Conservation (phyloP, 37 sponge, comb jelly and placozoan genomes). For the Eunapius fragilis region DNA sequence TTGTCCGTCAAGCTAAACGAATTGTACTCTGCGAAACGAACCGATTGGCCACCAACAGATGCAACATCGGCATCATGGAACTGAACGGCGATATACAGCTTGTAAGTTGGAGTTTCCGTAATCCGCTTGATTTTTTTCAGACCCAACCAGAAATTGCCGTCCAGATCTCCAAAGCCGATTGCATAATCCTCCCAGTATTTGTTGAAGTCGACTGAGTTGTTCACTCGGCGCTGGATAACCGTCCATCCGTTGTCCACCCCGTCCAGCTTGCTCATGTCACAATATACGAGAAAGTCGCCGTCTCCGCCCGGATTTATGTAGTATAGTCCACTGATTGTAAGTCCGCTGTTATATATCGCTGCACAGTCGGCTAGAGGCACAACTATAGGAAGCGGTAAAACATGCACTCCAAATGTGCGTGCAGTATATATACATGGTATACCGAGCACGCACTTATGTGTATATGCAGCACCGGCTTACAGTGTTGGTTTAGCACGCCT, state of each 20-base stretch:
- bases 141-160: background rate
- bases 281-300: background rate
- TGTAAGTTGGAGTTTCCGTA: background rate
- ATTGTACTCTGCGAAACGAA: constrained; percentile 18
- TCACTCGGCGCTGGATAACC: background rate
- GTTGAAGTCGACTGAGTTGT: background rate
- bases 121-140: background rate
- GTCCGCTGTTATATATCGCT: background rate
- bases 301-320: background rate
- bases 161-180: background rate
- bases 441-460: too few species aligned
- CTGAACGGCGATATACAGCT: background rate
- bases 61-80: background rate
- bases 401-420: too few species aligned
- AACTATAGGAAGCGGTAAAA: background rate
- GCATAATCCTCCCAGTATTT: background rate
- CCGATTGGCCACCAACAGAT: background rate
- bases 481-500: background rate
- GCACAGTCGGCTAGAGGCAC: background rate
- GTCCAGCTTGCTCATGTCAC: background rate
- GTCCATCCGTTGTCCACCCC: background rate
- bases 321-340: background rate
- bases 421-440: too few species aligned
- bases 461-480: background rate
- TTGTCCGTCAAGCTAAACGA: background rate